These are phyloP conservation scores for Osmerus mordax DNA, from an alignment of 2,113 vertebrate species.

Conservation along the genomic window DNA sequence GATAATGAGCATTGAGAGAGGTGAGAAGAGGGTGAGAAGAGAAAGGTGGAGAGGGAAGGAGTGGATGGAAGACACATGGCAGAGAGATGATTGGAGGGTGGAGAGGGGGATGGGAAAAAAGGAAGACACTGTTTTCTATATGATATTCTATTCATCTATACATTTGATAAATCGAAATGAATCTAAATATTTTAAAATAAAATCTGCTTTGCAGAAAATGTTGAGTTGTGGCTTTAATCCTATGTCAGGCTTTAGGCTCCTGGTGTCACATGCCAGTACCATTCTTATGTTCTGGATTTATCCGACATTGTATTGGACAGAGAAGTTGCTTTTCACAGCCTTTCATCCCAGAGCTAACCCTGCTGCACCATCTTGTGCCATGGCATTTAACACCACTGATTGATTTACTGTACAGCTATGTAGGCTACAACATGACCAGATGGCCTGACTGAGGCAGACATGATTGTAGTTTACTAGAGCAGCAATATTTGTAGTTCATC, in stretches of 20 bases:
- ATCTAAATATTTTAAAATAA: too few species aligned
- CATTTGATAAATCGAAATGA: too few species aligned
- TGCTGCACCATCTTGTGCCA: neutral
- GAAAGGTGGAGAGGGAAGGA: conserved; percentile 7
- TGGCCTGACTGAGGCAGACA: neutral
- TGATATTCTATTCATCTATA: too few species aligned
- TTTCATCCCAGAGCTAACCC: neutral
- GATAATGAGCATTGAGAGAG: conserved; percentile 35
- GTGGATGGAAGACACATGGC: neutral
- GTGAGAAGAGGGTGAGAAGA: conserved; percentile 15
- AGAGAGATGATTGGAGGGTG: neutral
- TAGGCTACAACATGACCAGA: neutral
- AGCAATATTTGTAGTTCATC: neutral
- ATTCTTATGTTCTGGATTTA: too few species aligned
- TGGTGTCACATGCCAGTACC: too few species aligned
- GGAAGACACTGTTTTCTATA: neutral
- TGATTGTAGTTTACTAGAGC: conserved; percentile 10
- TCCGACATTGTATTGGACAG: too few species aligned
- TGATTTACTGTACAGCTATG: neutral
- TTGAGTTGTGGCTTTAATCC: too few species aligned
- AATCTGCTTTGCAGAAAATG: too few species aligned
- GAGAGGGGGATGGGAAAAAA: neutral
- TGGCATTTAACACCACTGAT: conserved; percentile 2
- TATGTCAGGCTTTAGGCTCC: too few species aligned
- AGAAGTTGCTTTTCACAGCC: neutral